phyloP scores from a whole-genome alignment of 1,140 invertebrate genomes.

The roundworm (Caenorhabditis elegans) region WBcel235 BX284605.5:14356001-14356500 shows the following conservation, averaged over 20 bases:
- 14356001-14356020: no score
- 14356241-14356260: slow-evolving; percentile 73
- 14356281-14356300: slow-evolving; percentile 52
- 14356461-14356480: slow-evolving; percentile 74
- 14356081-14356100: not conserved
- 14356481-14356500: slow-evolving; percentile 81
- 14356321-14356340: slow-evolving; percentile 70
- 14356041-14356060: no score
- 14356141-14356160: slow-evolving; percentile 52
- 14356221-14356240: slow-evolving; percentile 91
- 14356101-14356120: not conserved
- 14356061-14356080: not conserved
- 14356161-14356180: slow-evolving; percentile 46
- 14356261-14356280: slow-evolving; percentile 53
- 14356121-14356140: slow-evolving; percentile 8
- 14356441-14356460: slow-evolving; percentile 91
- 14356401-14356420: slow-evolving; percentile 80
- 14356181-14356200: slow-evolving; percentile 49
- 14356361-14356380: not conserved
- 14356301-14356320: slow-evolving; percentile 68
- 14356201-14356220: slow-evolving; percentile 81
- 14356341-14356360: slow-evolving; percentile 72
- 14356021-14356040: no score
- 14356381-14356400: not conserved
- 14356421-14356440: slow-evolving; percentile 85